Conservation (phyloP, 2,113 vertebrate genomes). For the Toxotes chatareus region DNA sequence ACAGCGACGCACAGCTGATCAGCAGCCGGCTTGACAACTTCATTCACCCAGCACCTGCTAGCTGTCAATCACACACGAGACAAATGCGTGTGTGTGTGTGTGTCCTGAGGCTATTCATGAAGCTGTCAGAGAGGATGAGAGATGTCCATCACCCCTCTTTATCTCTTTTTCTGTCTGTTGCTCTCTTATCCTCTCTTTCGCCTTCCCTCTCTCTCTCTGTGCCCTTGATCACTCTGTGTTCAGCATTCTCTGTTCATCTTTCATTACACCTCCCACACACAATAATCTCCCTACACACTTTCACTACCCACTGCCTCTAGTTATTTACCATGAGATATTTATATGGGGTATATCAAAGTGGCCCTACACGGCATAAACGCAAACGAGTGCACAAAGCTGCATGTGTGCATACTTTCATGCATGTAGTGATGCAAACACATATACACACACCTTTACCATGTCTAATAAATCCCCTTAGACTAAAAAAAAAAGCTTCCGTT, state of each 20-base stretch:
- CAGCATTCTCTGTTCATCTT: slow-evolving; percentile 50
- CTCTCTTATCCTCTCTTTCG: slow-evolving; percentile 46
- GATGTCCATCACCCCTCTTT: slow-evolving; percentile 81
- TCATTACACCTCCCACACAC: slow-evolving; percentile 52
- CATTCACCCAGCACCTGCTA: slow-evolving; percentile 88
- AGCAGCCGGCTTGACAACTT: slow-evolving; percentile 82
- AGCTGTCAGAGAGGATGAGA: slow-evolving; percentile 85
- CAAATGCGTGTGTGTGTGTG: slow-evolving; percentile 38
- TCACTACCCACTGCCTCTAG: slow-evolving; percentile 81
- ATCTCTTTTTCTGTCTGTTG: slow-evolving; percentile 67
- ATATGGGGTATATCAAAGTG: neutral
- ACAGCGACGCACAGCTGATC: slow-evolving; percentile 78
- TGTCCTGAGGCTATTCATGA: slow-evolving; percentile 87
- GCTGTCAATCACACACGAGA: slow-evolving; percentile 86
- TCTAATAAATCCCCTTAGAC: neutral
- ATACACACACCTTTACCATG: neutral
- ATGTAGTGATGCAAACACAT: slow-evolving; percentile 6
- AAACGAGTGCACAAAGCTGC: neutral
- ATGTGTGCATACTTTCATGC: too few species aligned
- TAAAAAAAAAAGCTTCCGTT: neutral
- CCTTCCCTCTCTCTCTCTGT: slow-evolving; percentile 27
- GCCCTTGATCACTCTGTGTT: slow-evolving; percentile 66
- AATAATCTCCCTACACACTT: slow-evolving; percentile 58
- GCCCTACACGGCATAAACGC: neutral
- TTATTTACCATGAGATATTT: slow-evolving; percentile 21